These are phyloP conservation scores for Drymonia ruficornis DNA, from an alignment of 2,888 invertebrate species.

Conservation along the genomic window DNA sequence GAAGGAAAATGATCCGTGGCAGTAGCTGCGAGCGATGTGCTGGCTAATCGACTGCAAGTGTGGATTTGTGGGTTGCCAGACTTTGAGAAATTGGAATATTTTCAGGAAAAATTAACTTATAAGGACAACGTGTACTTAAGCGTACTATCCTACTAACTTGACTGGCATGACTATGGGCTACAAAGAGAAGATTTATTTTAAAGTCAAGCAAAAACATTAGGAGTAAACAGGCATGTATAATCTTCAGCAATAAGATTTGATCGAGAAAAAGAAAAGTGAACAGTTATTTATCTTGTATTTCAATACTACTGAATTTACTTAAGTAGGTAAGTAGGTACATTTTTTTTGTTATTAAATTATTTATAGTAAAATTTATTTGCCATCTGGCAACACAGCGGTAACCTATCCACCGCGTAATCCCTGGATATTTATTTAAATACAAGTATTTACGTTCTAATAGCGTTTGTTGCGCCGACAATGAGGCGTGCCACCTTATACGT, in stretches of 20 bases:
- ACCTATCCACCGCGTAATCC: conserved; percentile 49
- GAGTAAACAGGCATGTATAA: too few species aligned
- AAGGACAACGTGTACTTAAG: too few species aligned
- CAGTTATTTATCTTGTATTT: too few species aligned
- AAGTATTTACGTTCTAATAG: conserved; percentile 67
- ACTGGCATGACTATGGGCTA: too few species aligned
- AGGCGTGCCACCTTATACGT: conserved; percentile 47
- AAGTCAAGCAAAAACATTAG: too few species aligned
- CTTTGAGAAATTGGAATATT: neutral
- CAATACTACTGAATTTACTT: too few species aligned
- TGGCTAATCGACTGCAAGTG: conserved; percentile 59
- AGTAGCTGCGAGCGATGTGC: conserved; percentile 76
- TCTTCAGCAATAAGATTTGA: too few species aligned
- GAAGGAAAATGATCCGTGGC: conserved; percentile 79
- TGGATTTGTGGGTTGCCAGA: conserved; percentile 21
- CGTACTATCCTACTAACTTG: too few species aligned
- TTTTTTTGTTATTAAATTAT: neutral
- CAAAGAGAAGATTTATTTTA: too few species aligned
- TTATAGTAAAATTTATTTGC: neutral
- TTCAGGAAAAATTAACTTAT: too few species aligned
- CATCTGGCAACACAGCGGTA: conserved; percentile 53
- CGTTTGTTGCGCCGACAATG: conserved; percentile 49
- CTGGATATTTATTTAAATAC: conserved; percentile 68
- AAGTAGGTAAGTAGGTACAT: too few species aligned
- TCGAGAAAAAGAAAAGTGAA: too few species aligned